phyloP scores from a whole-genome alignment of 2,113 vertebrate genomes.

The Odontophorus gujanensis region DNA sequence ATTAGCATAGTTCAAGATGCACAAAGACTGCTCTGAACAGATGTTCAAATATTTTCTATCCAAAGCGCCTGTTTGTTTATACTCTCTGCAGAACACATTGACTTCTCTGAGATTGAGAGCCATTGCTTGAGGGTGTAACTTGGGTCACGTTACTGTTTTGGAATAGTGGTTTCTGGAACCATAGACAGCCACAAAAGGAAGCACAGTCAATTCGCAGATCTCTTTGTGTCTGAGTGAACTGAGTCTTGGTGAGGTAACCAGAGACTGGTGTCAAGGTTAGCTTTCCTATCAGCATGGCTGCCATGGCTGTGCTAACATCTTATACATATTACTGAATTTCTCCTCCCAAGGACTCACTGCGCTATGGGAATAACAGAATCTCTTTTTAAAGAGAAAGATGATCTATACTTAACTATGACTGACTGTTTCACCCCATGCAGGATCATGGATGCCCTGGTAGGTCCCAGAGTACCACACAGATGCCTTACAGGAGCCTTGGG shows the following conservation, averaged over 20 bases:
- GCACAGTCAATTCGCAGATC: accelerated
- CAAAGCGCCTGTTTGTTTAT: background rate
- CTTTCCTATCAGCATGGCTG: background rate
- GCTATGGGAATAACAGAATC: background rate
- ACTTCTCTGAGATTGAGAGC: background rate
- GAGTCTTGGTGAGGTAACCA: background rate
- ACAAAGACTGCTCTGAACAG: background rate
- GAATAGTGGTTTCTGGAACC: background rate
- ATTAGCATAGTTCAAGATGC: background rate
- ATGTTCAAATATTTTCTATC: background rate
- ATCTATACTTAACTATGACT: background rate
- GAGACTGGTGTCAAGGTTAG: background rate
- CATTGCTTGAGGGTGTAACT: background rate
- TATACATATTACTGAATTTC: background rate
- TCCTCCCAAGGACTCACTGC: background rate
- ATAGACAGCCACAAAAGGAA: background rate
- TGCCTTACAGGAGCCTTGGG: background rate
- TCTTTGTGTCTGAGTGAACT: background rate
- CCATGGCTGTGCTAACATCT: background rate
- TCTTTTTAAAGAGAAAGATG: background rate
- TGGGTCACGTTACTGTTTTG: background rate
- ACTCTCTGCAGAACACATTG: background rate
- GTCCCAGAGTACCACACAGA: background rate
- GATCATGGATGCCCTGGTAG: background rate
- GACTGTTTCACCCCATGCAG: background rate